Conservation (phyloP, 2,888 invertebrate species). For the Petrolisthes manimaculis region DNA sequence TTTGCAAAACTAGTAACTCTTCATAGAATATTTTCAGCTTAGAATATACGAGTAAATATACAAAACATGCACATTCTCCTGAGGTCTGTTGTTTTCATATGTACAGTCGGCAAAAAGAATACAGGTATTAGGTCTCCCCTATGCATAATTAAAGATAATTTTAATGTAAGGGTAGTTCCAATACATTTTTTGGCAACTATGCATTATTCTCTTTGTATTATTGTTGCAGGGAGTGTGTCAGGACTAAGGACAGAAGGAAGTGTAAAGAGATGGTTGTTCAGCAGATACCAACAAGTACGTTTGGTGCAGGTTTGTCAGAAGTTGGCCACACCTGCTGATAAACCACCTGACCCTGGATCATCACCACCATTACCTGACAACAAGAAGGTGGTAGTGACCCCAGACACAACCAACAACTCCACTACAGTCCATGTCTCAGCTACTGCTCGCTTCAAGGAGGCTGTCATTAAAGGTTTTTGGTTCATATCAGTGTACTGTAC, state of each 20-base stretch:
- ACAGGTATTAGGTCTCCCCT: too few relatives aligned
- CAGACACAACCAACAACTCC: neutral
- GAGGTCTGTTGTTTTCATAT: too few relatives aligned
- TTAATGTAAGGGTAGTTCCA: neutral
- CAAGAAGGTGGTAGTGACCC: neutral
- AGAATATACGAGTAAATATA: too few relatives aligned
- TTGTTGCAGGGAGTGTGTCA: neutral
- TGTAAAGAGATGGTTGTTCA: neutral
- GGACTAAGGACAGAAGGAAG: neutral
- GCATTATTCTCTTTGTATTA: neutral
- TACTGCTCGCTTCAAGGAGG: slow-evolving; percentile 45
- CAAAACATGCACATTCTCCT: too few relatives aligned
- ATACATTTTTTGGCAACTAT: neutral
- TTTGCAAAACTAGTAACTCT: too few relatives aligned
- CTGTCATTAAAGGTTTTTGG: slow-evolving; percentile 43
- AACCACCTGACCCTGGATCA: neutral
- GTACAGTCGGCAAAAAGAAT: too few relatives aligned
- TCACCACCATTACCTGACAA: neutral
- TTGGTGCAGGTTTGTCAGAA: neutral
- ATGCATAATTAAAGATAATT: neutral
- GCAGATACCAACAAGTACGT: neutral
- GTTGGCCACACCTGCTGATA: neutral
- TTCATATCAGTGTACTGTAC: too few relatives aligned
- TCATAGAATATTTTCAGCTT: too few relatives aligned
- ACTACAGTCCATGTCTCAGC: neutral